Base-by-base conservation (phyloP, 2,888 invertebrate genomes). In the Drosophila setosimentum region DNA sequence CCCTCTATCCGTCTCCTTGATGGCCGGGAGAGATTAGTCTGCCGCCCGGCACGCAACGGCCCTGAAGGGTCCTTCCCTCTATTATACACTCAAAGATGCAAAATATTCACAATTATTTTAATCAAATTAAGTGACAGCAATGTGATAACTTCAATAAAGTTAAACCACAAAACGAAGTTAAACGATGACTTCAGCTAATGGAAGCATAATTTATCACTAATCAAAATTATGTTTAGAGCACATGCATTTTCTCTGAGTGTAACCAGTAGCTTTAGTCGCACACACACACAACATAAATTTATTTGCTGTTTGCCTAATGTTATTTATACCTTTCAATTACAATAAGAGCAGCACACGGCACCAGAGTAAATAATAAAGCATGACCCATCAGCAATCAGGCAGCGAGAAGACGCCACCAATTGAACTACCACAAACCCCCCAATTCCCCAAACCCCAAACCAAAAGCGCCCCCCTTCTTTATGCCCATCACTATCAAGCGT, bases 251-350 rank as follows among this genome's bases (percentile, higher is more conserved):
- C 27, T 11, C 3, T 45, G 16, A 37, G 55, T 55, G 55, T 21
- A 57, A 3, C 2, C 42, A 18, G n/a, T 29, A 63, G 27, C 50
- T 21, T 53, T 65, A 64, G 21, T 24, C 24, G 37, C n/a, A 37
- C 64, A 78, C 69, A 69, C 65, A 74, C 76, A 68, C 82, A 81
- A 78, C 81, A 78, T 80, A 77, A 82, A 88, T 87, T 87, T 87
- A 89, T 87, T 89, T 89, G 87, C 89, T 85, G 83, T 87, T 87
- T 85, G 87, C 87, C 86, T 87, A 89, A 87, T 89, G 87, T 87
- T 89, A 91, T 90, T 90, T 90, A 90, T 89, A 82, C 83, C 87
- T 80, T 82, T 82, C 84, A 87, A 90, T 81, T 87, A 83, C 87
- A 83, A 89, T 76, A 78, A 85, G 82, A 85, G 80, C 78, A 37